Conservation (phyloP, 2,888 invertebrate genomes). For the Lingula anatina region DNA sequence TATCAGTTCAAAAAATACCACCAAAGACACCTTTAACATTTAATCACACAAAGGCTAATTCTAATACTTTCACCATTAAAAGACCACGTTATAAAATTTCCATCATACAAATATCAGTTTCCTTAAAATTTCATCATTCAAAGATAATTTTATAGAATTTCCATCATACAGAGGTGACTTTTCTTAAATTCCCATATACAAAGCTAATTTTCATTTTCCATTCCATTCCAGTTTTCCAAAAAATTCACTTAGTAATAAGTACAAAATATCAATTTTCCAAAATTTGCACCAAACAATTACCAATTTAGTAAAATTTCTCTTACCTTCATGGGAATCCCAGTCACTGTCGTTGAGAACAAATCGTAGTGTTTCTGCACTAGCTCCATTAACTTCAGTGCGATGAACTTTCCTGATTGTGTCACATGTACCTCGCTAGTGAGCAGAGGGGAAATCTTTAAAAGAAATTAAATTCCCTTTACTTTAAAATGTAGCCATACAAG, state of each 20-base stretch:
- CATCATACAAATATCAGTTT: too few relatives aligned
- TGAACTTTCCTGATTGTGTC: slow-evolving; percentile 36
- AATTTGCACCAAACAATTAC: background rate
- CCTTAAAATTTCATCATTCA: too few relatives aligned
- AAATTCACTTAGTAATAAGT: background rate
- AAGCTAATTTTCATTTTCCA: too few relatives aligned
- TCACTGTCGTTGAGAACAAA: slow-evolving; percentile 91
- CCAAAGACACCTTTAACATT: too few relatives aligned
- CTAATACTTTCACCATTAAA: too few relatives aligned
- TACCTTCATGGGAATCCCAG: slow-evolving; percentile 93
- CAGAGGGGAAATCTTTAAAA: slow-evolving; percentile 22
- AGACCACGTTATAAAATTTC: too few relatives aligned
- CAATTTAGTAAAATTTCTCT: background rate
- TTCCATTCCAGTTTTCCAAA: too few relatives aligned
- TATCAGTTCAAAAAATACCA: too few relatives aligned
- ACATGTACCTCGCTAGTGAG: slow-evolving; percentile 30
- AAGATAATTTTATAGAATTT: too few relatives aligned
- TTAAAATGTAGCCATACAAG: background rate
- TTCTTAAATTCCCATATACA: too few relatives aligned
- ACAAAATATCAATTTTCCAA: background rate
- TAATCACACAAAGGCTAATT: too few relatives aligned
- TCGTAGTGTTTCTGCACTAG: slow-evolving; percentile 69
- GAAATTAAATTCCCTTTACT: background rate
- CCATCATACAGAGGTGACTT: too few relatives aligned
- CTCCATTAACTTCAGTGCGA: slow-evolving; percentile 47